Evolutionary conservation across 2,888 invertebrate species (phyloP), one percentile per base, ranked within the genome.

Genomic region (Zaprionus lineosus): DNA sequence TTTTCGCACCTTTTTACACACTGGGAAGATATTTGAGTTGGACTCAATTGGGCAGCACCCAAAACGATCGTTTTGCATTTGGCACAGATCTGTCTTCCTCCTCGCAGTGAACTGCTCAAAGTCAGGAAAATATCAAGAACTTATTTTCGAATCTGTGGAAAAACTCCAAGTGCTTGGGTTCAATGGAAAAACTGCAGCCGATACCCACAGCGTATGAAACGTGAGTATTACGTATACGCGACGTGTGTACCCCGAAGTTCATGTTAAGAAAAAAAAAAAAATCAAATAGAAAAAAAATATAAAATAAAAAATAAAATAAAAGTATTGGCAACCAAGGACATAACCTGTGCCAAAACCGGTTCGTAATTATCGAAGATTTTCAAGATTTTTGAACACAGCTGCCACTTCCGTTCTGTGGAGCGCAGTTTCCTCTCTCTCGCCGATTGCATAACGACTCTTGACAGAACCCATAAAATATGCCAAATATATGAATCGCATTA

Each of bases 291-390:
- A n/a, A n/a, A n/a, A n/a, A n/a, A n/a, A n/a, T n/a, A n/a, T n/a
- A n/a, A n/a, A n/a, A n/a, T n/a, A n/a, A n/a, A n/a, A n/a, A n/a
- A n/a, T n/a, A n/a, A n/a, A n/a, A n/a, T n/a, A n/a, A 51, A 31
- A 55, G 58, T 51, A 19, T 63, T 43, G 18, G 14, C 58, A 63
- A 57, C 60, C 84, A 79, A 84, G 78, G 84, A 77, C 84, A 51
- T 47, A 16, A 24, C 4, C 36, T 48, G 51, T 14, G 50, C 46
- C 63, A 34, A 44, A 83, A 79, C 83, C 79, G 56, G 76, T 79
- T n/a, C 40, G 43, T 21, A 39, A 43, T 28, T 39, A 39, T 33
- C 24, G 15, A 37, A 21, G 4, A 43, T 26, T 34, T 14, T 33
- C n/a, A 24, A 28, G 12, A 39, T 41, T 41, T 15, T 31, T 18